Conservation (phyloP, 1,140 invertebrate species). For the Cydia amplana region DNA sequence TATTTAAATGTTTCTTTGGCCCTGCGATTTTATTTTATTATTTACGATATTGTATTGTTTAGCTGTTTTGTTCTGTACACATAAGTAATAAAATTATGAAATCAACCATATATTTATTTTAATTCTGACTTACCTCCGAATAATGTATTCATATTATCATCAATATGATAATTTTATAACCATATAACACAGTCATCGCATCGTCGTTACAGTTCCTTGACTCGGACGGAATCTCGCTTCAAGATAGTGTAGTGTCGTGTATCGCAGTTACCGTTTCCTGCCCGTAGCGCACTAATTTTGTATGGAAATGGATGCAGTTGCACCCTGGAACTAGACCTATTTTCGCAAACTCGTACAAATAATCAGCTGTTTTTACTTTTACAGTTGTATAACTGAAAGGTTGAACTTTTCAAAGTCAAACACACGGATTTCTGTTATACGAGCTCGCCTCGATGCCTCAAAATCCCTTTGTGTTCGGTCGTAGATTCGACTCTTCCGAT, state of each 20-base stretch:
- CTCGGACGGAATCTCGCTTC: constrained; percentile 40
- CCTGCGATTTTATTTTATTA: no score
- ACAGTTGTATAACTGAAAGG: constrained; percentile 22
- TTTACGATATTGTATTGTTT: no score
- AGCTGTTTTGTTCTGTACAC: no score
- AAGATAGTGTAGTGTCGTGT: constrained; percentile 48
- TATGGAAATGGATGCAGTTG: constrained; percentile 51
- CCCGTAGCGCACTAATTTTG: constrained; percentile 49
- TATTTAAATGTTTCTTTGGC: no score
- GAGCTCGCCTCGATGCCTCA: background rate
- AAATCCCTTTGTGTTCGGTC: constrained; percentile 32
- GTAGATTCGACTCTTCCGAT: constrained; percentile 31
- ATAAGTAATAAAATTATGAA: no score
- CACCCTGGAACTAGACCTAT: constrained; percentile 32
- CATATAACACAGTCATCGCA: background rate
- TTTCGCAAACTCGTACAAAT: background rate
- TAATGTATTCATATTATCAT: background rate
- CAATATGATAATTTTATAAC: constrained; percentile 19
- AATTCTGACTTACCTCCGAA: background rate
- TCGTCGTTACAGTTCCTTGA: constrained; percentile 28
- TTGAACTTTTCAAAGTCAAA: background rate
- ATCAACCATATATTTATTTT: background rate
- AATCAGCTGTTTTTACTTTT: constrained; percentile 3
- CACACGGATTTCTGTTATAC: background rate
- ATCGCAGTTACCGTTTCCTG: constrained; percentile 53